Evolutionary conservation across 2,888 invertebrate genomes (phyloP).

Genomic region (Clunio marinus): DNA sequence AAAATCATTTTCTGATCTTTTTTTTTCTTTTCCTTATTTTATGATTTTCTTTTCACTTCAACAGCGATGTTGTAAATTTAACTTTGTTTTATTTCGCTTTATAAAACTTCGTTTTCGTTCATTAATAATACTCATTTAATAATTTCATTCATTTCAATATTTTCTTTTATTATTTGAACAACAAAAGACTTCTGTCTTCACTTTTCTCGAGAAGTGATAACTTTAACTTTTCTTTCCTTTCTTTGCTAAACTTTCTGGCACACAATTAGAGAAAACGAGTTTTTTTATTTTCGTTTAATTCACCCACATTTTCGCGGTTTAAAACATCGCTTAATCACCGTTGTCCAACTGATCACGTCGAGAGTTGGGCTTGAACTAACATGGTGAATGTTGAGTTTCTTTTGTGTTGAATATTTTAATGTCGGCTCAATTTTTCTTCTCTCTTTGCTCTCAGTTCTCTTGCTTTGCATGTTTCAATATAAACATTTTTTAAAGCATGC

Average conservation of each 20-base stretch:
- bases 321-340: not conserved
- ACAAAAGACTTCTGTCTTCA: not conserved
- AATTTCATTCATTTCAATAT: slow-evolving; percentile 7
- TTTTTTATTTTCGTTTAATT: too few relatives aligned
- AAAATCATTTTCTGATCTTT: slow-evolving; percentile 1
- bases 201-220: not conserved
- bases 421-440: too few relatives aligned
- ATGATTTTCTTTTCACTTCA: not conserved
- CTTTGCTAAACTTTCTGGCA: slow-evolving; percentile 8
- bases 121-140: not conserved
- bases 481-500: too few relatives aligned
- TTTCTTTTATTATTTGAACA: not conserved
- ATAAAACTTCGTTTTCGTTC: not conserved
- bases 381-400: slow-evolving; percentile 8
- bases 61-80: not conserved
- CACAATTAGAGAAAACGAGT: slow-evolving; percentile 12
- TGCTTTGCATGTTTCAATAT: too few relatives aligned
- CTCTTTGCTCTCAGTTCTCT: too few relatives aligned
- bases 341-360: not conserved
- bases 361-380: slow-evolving; percentile 11
- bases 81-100: not conserved
- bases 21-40: not conserved
- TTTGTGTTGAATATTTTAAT: slow-evolving; percentile 15
- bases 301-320: slow-evolving; percentile 33
- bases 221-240: not conserved